These are phyloP conservation scores for Philereme vetulata DNA, from an alignment of 2,888 invertebrate species.

Conservation along the genomic window DNA sequence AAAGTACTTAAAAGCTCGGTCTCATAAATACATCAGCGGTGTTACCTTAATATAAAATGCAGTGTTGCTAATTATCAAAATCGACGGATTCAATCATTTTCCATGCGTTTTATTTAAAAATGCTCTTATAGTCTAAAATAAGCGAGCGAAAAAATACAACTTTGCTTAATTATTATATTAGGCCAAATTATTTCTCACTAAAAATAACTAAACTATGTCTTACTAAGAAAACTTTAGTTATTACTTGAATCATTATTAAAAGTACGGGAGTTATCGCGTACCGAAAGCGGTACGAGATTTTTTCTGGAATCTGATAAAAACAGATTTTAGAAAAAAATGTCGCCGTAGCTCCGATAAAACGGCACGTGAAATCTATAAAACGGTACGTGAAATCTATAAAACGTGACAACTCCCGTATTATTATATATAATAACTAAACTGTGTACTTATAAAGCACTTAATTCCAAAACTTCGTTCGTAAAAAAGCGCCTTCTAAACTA, in stretches of 20 bases:
- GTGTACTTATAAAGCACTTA: constrained; percentile 17
- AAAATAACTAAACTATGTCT: constrained; percentile 15
- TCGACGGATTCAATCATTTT: constrained; percentile 49
- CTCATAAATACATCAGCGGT: constrained; percentile 53
- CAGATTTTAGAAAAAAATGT: too few relatives aligned
- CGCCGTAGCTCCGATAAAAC: too few relatives aligned
- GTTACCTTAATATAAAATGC: constrained; percentile 46
- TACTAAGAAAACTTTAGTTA: too few relatives aligned
- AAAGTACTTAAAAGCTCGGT: constrained; percentile 57
- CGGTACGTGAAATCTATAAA: too few relatives aligned
- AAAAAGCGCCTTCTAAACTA: constrained; percentile 46
- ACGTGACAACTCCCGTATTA: too few relatives aligned
- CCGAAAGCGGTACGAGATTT: too few relatives aligned
- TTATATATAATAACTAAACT: background rate
- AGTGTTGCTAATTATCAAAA: constrained; percentile 44
- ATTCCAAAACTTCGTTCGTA: constrained; percentile 45
- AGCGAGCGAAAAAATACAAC: constrained; percentile 11
- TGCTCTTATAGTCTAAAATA: constrained; percentile 15
- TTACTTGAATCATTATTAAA: too few relatives aligned
- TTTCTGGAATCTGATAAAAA: too few relatives aligned
- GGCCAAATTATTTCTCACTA: constrained; percentile 19
- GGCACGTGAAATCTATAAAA: too few relatives aligned
- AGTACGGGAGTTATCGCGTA: too few relatives aligned
- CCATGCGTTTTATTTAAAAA: constrained; percentile 13
- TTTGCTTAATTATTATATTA: constrained; percentile 13